Conservation (phyloP, 37 sponge, comb jelly and placozoan species). For the Lycopodina hypogea region DNA sequence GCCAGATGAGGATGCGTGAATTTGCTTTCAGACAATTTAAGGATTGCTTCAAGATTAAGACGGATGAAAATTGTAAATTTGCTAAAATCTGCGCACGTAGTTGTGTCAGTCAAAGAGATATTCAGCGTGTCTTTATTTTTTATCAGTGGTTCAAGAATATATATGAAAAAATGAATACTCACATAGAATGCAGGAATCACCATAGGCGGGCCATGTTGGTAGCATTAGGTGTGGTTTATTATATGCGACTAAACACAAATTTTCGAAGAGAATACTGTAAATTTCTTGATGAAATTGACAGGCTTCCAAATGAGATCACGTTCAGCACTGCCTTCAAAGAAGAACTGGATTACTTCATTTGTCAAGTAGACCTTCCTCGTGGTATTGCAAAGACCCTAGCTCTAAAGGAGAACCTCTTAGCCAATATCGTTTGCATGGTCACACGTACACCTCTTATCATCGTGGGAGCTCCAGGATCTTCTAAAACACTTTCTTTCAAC, state of each 20-base stretch:
- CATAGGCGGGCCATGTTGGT: conserved; percentile 58
- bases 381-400: conserved; percentile 87
- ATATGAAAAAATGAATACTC: conserved; percentile 21
- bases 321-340: conserved; percentile 41
- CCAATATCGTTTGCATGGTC: conserved; percentile 72
- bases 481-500: conserved; percentile 92
- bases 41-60: neutral
- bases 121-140: conserved; percentile 84
- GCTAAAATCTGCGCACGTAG: conserved; percentile 46
- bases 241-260: conserved; percentile 63
- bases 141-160: conserved; percentile 50
- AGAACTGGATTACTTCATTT: conserved; percentile 63
- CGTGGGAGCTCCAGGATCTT: conserved; percentile 88
- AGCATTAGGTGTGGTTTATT: conserved; percentile 86
- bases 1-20: conserved; percentile 67
- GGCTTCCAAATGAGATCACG: conserved; percentile 25
- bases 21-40: conserved; percentile 66
- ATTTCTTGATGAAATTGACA: conserved; percentile 12
- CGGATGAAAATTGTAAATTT: neutral
- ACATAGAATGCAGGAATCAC: conserved; percentile 16
- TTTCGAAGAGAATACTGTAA: conserved; percentile 46
- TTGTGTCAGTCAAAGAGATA: conserved; percentile 82
- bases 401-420: conserved; percentile 91
- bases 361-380: conserved; percentile 58
- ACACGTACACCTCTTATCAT: conserved; percentile 85